phyloP scores from a whole-genome alignment of 2,888 invertebrate species.

The Tipula confusa region DNA sequence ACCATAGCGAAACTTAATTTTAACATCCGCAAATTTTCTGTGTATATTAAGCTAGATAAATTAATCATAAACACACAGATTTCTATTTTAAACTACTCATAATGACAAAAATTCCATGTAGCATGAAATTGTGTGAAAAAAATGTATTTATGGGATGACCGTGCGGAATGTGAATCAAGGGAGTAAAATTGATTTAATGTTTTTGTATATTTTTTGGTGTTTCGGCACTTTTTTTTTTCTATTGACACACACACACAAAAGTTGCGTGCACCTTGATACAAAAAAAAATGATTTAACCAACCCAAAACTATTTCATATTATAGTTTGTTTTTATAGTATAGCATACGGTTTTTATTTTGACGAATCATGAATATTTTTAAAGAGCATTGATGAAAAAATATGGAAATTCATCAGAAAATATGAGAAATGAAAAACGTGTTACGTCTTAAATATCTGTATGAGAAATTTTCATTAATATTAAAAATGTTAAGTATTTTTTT shows the following conservation, averaged over 20 bases:
- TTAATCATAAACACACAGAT: not conserved
- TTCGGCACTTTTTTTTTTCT: not conserved
- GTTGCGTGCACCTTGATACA: slow-evolving; percentile 7
- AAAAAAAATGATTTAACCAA: not conserved
- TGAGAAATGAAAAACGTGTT: slow-evolving; percentile 1
- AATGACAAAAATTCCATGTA: not conserved
- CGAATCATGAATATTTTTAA: not conserved
- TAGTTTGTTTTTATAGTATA: not conserved
- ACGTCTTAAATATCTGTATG: slow-evolving; percentile 3
- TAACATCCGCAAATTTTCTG: not conserved
- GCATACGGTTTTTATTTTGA: not conserved
- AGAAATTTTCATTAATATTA: not conserved
- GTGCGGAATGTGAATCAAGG: not conserved
- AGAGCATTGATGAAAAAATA: not conserved
- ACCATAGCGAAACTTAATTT: not conserved
- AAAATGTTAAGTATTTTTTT: not conserved
- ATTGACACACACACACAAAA: not conserved
- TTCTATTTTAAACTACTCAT: not conserved
- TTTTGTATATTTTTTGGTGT: not conserved
- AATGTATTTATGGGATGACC: not conserved
- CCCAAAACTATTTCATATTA: not conserved
- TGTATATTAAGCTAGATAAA: not conserved
- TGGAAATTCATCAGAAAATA: slow-evolving; percentile 20
- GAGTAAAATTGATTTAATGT: not conserved
- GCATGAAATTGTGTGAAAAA: not conserved